Conservation (phyloP, 2,113 vertebrate species). For the Eurystomus gularis region DNA sequence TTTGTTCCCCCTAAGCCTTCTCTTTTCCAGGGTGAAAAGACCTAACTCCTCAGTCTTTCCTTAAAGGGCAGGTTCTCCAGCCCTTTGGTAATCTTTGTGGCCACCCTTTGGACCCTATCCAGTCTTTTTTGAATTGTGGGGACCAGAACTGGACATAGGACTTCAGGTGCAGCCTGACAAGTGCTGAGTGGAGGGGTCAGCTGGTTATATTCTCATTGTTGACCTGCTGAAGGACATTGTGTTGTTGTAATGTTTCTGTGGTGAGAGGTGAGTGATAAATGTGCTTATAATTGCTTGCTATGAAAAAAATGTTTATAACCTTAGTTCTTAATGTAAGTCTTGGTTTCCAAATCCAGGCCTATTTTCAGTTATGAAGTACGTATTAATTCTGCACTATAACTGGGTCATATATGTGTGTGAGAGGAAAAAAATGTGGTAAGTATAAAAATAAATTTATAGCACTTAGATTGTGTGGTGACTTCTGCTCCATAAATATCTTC, state of each 20-base stretch:
- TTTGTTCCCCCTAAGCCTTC: background rate
- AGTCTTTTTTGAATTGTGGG: background rate
- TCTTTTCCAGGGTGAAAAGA: background rate
- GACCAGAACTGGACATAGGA: background rate
- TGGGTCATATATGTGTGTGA: background rate
- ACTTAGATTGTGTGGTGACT: background rate
- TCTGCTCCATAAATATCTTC: conserved; percentile 3
- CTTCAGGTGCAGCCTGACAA: background rate
- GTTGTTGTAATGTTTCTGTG: background rate
- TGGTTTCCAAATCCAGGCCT: background rate
- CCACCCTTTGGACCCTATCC: background rate
- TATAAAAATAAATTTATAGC: conserved; percentile 31
- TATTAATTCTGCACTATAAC: background rate
- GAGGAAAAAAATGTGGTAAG: background rate
- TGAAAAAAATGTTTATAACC: background rate
- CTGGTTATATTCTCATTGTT: background rate
- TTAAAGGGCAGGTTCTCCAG: background rate
- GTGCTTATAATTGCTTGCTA: background rate
- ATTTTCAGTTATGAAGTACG: background rate
- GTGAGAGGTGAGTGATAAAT: background rate
- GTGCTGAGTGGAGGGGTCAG: background rate
- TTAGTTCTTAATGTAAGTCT: background rate
- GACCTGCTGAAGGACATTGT: background rate
- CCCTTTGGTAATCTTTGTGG: background rate
- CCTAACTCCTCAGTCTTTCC: background rate